Conservation (phyloP, 2,888 invertebrate species). For the Herminia tarsipennalis region DNA sequence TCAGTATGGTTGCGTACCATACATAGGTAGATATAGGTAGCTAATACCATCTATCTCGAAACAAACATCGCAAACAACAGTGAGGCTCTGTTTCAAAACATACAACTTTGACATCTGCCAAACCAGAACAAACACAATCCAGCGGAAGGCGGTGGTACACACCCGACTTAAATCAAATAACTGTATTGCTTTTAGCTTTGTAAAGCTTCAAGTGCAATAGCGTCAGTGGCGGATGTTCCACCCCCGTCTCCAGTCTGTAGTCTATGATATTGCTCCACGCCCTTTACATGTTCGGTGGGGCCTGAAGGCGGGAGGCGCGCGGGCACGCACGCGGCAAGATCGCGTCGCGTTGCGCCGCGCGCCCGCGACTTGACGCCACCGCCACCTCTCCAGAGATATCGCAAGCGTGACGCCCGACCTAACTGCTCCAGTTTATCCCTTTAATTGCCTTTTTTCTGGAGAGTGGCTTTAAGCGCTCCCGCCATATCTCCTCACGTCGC, state of each 20-base stretch:
- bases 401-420: constrained; percentile 76
- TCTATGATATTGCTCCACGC: constrained; percentile 85
- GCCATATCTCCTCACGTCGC: constrained; percentile 85
- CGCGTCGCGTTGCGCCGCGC: constrained; percentile 43
- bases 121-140: constrained; percentile 84
- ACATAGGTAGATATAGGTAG: constrained; percentile 50
- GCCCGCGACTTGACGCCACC: constrained; percentile 38
- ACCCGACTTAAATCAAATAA: constrained; percentile 85
- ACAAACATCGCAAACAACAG: constrained; percentile 76
- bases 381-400: constrained; percentile 66
- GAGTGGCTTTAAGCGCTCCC: constrained; percentile 78
- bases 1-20: too few relatives aligned
- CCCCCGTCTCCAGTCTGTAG: constrained; percentile 78
- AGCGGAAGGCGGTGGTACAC: constrained; percentile 79
- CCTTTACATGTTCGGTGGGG: constrained; percentile 81
- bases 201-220: constrained; percentile 85
- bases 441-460: constrained; percentile 85
- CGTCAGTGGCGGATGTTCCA: constrained; percentile 80
- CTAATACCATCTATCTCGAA: constrained; percentile 69
- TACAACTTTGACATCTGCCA: constrained; percentile 85
- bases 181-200: constrained; percentile 85
- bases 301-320: constrained; percentile 63
- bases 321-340: constrained; percentile 60
- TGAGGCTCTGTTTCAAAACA: constrained; percentile 80
- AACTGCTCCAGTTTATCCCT: constrained; percentile 83